Evolutionary conservation across 2,113 vertebrate species (phyloP).

Genomic region (Syrrhaptes paradoxus): DNA sequence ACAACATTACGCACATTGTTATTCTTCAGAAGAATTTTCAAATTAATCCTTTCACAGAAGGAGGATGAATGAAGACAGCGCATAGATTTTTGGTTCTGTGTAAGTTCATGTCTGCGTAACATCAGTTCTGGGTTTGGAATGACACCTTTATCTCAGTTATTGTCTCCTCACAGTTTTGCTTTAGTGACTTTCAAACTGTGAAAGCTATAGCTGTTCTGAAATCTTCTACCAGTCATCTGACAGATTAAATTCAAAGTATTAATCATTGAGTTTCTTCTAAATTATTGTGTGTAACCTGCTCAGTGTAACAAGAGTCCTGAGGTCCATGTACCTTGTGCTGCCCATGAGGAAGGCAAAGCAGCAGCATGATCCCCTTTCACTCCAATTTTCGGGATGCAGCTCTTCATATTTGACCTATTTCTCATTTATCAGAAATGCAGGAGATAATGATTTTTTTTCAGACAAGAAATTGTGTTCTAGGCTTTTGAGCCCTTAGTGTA

Average conservation of each 20-base stretch:
- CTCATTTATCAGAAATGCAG: constrained; percentile 1
- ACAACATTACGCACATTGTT: neutral
- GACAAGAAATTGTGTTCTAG: neutral
- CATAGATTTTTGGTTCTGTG: neutral
- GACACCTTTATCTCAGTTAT: neutral
- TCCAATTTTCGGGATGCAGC: neutral
- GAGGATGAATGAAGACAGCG: neutral
- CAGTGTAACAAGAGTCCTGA: neutral
- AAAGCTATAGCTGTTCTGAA: neutral
- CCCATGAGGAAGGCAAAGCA: neutral
- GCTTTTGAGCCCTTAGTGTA: constrained; percentile 3
- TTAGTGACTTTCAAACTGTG: neutral
- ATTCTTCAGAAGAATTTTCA: neutral
- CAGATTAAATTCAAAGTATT: neutral
- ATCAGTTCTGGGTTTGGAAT: neutral
- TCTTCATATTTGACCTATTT: constrained; percentile 8
- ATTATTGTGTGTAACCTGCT: neutral
- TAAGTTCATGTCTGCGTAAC: neutral
- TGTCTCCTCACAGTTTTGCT: neutral
- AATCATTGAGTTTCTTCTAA: neutral
- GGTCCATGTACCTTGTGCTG: neutral
- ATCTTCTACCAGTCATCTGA: neutral
- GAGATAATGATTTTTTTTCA: neutral
- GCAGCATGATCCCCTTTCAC: neutral
- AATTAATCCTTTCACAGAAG: neutral